These are phyloP conservation scores for Otolemur garnettii DNA, from an alignment of 2,113 vertebrate species.

Conservation along the genomic window DNA sequence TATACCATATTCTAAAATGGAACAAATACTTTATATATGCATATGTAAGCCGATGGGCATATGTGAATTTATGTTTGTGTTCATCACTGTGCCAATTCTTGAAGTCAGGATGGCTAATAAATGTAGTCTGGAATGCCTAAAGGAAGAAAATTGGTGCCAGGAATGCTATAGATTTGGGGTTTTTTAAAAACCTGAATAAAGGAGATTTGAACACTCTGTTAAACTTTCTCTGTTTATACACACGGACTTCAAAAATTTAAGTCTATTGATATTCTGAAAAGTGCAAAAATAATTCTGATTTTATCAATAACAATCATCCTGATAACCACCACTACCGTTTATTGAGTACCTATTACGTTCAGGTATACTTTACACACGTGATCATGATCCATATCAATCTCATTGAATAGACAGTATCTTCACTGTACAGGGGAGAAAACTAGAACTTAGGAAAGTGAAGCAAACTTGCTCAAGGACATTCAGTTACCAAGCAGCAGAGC, in stretches of 20 bases:
- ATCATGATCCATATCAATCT: background rate
- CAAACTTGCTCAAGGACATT: background rate
- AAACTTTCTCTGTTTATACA: constrained; percentile 34
- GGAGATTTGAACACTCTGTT: background rate
- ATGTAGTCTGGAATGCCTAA: background rate
- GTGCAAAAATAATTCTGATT: background rate
- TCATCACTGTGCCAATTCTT: background rate
- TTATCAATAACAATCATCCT: constrained; percentile 12
- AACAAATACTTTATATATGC: background rate
- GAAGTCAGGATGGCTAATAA: background rate
- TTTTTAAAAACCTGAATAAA: constrained; percentile 24
- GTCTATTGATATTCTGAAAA: constrained; percentile 18
- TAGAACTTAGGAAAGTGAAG: background rate
- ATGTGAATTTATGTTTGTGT: background rate
- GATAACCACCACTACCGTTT: constrained; percentile 7
- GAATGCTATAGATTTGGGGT: background rate
- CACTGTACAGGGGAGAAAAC: constrained; percentile 56
- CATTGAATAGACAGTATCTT: background rate
- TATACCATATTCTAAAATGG: constrained; percentile 6
- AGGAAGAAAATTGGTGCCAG: background rate
- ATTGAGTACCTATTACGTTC: background rate
- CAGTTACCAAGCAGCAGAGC: background rate
- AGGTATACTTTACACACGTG: background rate
- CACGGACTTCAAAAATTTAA: background rate
- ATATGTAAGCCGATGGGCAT: background rate